These are phyloP conservation scores for Mareca penelope DNA, from an alignment of 2,797 vertebrate genomes.

Conservation along the genomic window DNA sequence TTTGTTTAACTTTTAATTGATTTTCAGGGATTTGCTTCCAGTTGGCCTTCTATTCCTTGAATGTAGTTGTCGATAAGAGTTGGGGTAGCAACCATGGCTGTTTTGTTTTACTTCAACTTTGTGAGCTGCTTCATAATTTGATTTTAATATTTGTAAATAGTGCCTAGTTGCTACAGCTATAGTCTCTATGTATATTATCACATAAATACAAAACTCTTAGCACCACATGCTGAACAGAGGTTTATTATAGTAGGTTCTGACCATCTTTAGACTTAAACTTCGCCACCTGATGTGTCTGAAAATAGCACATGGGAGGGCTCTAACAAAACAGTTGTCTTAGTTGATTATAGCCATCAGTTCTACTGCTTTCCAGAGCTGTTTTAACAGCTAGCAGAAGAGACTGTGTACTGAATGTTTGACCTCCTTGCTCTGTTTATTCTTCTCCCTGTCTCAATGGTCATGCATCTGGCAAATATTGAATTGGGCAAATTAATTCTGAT, in stretches of 20 bases:
- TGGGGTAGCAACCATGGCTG: neutral
- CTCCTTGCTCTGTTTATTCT: neutral
- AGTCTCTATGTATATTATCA: conserved; percentile 41
- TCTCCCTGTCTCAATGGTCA: neutral
- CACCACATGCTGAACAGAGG: neutral
- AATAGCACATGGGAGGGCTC: conserved; percentile 34
- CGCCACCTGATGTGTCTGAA: conserved; percentile 41
- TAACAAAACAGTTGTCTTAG: conserved; percentile 49
- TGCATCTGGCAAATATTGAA: neutral
- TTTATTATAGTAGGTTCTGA: conserved; percentile 53
- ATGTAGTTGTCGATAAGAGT: neutral
- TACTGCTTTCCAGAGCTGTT: neutral
- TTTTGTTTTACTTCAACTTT: neutral
- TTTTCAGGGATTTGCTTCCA: conserved; percentile 17
- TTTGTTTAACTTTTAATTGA: conserved; percentile 1
- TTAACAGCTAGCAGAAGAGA: conserved; percentile 4
- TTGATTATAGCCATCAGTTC: neutral
- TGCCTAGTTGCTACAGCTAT: conserved; percentile 60
- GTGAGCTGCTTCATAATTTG: conserved; percentile 9
- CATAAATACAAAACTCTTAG: conserved; percentile 17
- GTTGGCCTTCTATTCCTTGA: neutral
- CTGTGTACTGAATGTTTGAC: neutral
- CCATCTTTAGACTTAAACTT: conserved; percentile 67
- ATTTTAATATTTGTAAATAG: conserved; percentile 46
- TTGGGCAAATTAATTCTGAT: neutral